A percentile compares a stretch with the other conserved stretches of the same genome.
These are phyloP conservation scores for Chaenogobius annularis DNA, from an alignment of 2,113 vertebrate species.

Conservation along the genomic window DNA sequence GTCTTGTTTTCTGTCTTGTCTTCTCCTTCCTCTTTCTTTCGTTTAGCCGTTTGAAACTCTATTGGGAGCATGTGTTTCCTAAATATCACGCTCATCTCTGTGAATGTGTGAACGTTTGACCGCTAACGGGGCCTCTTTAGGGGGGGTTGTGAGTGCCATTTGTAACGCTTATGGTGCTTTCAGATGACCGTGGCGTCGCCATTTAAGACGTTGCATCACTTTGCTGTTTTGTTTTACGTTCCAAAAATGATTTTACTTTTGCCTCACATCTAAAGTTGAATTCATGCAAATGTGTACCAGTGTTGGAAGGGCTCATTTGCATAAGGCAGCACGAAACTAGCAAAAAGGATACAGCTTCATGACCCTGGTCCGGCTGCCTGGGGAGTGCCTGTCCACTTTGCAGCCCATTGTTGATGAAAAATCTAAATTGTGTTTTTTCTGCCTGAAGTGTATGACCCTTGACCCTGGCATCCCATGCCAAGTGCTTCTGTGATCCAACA, in stretches of 20 bases:
- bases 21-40: no score
- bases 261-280: slow-evolving; percentile 47
- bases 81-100: no score
- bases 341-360: slow-evolving; percentile 54
- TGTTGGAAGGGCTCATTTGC: slow-evolving; percentile 64
- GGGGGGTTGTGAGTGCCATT: no score
- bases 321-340: slow-evolving; percentile 55
- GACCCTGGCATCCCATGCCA: slow-evolving; percentile 19
- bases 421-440: slow-evolving; percentile 33
- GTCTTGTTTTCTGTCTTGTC: no score
- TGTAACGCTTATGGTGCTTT: no score
- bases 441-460: slow-evolving; percentile 14
- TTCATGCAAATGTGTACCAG: slow-evolving; percentile 57
- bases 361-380: slow-evolving; percentile 65
- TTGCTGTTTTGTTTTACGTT: not conserved
- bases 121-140: no score
- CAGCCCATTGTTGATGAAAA: slow-evolving; percentile 20
- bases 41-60: no score
- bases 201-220: no score
- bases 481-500: slow-evolving; percentile 26
- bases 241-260: slow-evolving; percentile 7
- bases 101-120: no score
- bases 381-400: slow-evolving; percentile 35
- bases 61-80: no score
- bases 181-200: no score